Evolutionary conservation across 2,113 vertebrate species (phyloP).

Genomic region (Prochilodus magdalenae): DNA sequence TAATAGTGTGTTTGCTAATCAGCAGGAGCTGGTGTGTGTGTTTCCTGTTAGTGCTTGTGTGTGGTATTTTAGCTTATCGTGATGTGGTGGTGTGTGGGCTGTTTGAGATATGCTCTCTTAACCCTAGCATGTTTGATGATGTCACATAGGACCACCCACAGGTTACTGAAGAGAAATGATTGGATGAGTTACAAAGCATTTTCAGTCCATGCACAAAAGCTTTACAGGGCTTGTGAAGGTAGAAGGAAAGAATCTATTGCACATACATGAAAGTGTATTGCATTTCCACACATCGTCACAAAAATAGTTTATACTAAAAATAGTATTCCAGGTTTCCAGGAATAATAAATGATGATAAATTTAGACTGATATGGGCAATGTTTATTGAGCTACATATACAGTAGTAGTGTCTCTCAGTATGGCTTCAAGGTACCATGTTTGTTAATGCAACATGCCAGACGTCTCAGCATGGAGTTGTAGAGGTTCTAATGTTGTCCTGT

Average conservation of each 20-base stretch:
- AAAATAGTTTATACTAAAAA: no score
- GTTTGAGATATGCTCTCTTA: neutral
- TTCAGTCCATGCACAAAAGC: neutral
- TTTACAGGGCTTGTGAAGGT: neutral
- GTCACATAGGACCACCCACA: neutral
- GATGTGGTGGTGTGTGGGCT: neutral
- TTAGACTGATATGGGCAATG: no score
- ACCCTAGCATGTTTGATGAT: neutral
- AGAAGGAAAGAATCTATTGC: neutral
- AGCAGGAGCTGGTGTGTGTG: slow-evolving; percentile 29
- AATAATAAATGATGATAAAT: no score
- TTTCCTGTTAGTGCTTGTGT: slow-evolving; percentile 13
- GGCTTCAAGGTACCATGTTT: no score
- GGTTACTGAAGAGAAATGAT: neutral
- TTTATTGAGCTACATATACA: no score
- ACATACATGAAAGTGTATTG: neutral
- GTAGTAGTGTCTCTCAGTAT: no score
- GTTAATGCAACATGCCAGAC: no score
- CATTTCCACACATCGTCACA: no score
- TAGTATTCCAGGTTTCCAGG: no score
- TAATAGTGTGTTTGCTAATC: slow-evolving; percentile 48
- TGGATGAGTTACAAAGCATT: neutral
- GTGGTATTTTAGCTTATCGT: neutral
- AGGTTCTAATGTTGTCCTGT: no score
- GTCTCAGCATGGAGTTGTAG: no score